Conservation (phyloP, 2,888 invertebrate genomes). For the Biston stratarius region DNA sequence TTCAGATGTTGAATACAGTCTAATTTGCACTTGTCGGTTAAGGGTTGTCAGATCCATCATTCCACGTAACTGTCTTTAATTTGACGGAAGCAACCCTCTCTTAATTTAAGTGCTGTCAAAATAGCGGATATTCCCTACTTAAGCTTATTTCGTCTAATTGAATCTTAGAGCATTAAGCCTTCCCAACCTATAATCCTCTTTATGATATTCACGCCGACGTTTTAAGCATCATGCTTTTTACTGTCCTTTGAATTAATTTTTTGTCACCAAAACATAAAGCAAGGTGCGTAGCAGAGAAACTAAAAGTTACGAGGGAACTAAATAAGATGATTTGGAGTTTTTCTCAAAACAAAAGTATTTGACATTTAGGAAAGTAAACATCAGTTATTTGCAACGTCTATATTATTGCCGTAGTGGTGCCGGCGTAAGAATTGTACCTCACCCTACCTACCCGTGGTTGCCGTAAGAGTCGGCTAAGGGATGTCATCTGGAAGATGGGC, state of each 20-base stretch:
- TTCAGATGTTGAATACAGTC: too few species aligned
- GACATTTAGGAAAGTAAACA: too few species aligned
- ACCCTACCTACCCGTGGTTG: too few species aligned
- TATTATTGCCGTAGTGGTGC: too few species aligned
- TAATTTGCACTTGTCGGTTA: conserved; percentile 22
- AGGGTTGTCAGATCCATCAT: conserved; percentile 61
- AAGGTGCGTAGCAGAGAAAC: conserved; percentile 55
- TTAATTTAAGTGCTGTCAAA: conserved; percentile 83
- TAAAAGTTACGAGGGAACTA: conserved; percentile 29
- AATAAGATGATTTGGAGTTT: background rate
- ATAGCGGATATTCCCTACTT: conserved; percentile 81
- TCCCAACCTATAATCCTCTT: conserved; percentile 80
- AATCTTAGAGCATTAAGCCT: conserved; percentile 81
- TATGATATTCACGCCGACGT: conserved; percentile 81
- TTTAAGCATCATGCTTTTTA: conserved; percentile 69
- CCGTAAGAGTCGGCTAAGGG: too few species aligned
- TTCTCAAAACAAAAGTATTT: background rate
- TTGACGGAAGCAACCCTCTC: conserved; percentile 73
- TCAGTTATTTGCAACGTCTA: too few species aligned
- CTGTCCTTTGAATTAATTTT: conserved; percentile 70
- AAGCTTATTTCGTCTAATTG: conserved; percentile 86
- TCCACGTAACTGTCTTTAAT: conserved; percentile 50
- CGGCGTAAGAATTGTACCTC: too few species aligned
- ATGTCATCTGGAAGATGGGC: too few species aligned
- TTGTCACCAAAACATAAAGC: conserved; percentile 63